Evolutionary conservation across 2,113 vertebrate genomes (phyloP), one percentile per base, ranked within the genome.

Genomic region (Indri indri): DNA sequence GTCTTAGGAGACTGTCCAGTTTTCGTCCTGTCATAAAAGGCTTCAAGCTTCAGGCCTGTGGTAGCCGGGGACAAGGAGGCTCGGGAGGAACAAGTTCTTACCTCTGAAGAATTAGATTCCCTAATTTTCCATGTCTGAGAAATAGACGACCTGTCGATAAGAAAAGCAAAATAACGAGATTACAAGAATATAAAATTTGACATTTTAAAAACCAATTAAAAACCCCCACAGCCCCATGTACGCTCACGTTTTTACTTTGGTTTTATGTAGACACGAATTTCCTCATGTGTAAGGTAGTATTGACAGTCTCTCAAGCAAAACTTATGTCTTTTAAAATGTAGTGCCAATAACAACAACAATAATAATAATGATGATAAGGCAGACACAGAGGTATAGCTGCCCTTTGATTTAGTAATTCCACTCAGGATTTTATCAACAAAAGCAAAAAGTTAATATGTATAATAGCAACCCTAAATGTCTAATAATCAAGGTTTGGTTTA

Each of bases 121-220:
- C 18, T 92, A 32, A 16, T 65, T 94, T 96, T 94, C 73, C 89
- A 18, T 66, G 45, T 84, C 84, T 57, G 65, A 68, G 79, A 84
- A 93, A 42, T 12, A 71, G 34, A n/a, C 54, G 68, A 83, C 89
- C 97, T 98, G 87, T 83, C 71, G 54, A 68, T 70, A 84, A 50
- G 68, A 91, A 90, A 90, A 97, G 91, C 30, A 86, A 47, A 59
- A 54, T 18, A 25, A 79, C 45, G 59, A 42, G 54, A 66, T 52
- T 12, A 6, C 18, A 80, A 88, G 47, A 63, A 54, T 63, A 85
- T 95, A 83, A 93, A 65, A 76, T 63, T 13, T 23, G 47, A 82
- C 25, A 77, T 81, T 93, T 79, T 23, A 3, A 85, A 90, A 66
- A 18, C 50, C 34, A 76, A 47, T 27, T 14, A 32, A 47, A 47